A percentile compares a stretch with the other conserved stretches of the same genome.
These are phyloP conservation scores for Synanthedon andrenaeformis DNA, from an alignment of 2,888 invertebrate species.

Conservation along the genomic window DNA sequence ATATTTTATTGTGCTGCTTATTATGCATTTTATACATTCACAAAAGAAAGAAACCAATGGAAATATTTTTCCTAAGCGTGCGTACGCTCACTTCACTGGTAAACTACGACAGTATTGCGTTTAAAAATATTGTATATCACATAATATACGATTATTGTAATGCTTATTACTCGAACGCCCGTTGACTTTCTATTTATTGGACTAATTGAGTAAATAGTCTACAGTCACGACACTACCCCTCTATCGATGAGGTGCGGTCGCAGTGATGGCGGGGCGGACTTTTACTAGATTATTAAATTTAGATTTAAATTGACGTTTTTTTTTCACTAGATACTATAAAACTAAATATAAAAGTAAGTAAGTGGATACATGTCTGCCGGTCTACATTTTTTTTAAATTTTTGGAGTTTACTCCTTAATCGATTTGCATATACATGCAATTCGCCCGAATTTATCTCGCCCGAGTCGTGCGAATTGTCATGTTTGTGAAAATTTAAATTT, in stretches of 20 bases:
- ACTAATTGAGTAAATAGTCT: slow-evolving; percentile 58
- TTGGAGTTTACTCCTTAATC: too few relatives aligned
- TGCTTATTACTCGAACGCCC: slow-evolving; percentile 34
- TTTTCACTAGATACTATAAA: not conserved
- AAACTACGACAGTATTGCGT: slow-evolving; percentile 42
- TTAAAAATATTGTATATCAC: slow-evolving; percentile 63
- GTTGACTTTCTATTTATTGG: slow-evolving; percentile 57
- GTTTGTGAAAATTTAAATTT: too few relatives aligned
- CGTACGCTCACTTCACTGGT: slow-evolving; percentile 5
- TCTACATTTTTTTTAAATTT: too few relatives aligned
- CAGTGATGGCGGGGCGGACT: not conserved
- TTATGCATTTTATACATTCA: too few relatives aligned
- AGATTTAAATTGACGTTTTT: not conserved
- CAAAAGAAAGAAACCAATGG: too few relatives aligned
- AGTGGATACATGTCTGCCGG: too few relatives aligned
- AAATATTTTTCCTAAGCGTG: not conserved
- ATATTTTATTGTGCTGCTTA: too few relatives aligned
- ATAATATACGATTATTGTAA: slow-evolving; percentile 57
- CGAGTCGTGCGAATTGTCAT: too few relatives aligned
- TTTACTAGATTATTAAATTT: too few relatives aligned
- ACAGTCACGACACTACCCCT: slow-evolving; percentile 40
- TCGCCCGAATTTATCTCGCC: too few relatives aligned
- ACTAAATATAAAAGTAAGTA: not conserved
- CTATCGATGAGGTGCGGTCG: slow-evolving; percentile 2
- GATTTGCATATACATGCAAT: too few relatives aligned